Evolutionary conservation across 2,888 invertebrate species (phyloP).

Genomic region (Clanis bilineata): DNA sequence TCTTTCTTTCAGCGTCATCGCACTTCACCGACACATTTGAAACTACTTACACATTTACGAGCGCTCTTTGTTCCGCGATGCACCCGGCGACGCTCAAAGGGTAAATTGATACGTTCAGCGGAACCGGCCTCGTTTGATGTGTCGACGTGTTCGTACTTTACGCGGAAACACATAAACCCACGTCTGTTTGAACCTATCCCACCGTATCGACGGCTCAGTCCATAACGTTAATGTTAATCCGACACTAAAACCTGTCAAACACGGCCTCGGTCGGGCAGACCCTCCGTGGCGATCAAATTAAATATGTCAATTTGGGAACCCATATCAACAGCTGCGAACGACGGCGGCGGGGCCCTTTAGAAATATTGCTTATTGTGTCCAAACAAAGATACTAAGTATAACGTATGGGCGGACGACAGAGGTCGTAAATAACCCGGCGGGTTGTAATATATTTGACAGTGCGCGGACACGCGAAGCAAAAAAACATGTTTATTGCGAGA

Average conservation of each 20-base stretch:
- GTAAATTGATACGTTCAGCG: conserved; percentile 68
- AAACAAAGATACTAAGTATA: conserved; percentile 83
- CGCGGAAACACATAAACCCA: conserved; percentile 40
- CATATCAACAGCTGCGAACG: conserved; percentile 82
- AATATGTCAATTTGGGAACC: conserved; percentile 82
- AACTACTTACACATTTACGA: conserved; percentile 76
- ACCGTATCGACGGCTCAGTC: conserved; percentile 70
- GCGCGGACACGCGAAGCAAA: conserved; percentile 82
- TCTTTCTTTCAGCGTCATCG: conserved; percentile 61
- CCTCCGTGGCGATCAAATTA: conserved; percentile 81
- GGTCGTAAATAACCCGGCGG: conserved; percentile 81
- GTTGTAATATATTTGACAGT: conserved; percentile 82
- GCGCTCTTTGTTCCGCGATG: conserved; percentile 64
- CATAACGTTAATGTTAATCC: conserved; percentile 75
- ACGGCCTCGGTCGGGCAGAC: conserved; percentile 64
- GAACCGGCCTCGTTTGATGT: conserved; percentile 65
- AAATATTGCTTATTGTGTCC: conserved; percentile 83
- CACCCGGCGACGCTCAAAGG: conserved; percentile 61
- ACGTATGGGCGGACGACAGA: conserved; percentile 81
- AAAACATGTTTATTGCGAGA: conserved; percentile 80
- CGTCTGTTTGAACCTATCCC: conserved; percentile 46
- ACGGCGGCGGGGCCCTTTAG: conserved; percentile 77
- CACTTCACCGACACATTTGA: conserved; percentile 73
- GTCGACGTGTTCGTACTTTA: conserved; percentile 48
- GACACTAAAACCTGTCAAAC: conserved; percentile 81